Evolutionary conservation across 2,797 vertebrate genomes (phyloP).

Genomic region (Spheniscus humboldti): DNA sequence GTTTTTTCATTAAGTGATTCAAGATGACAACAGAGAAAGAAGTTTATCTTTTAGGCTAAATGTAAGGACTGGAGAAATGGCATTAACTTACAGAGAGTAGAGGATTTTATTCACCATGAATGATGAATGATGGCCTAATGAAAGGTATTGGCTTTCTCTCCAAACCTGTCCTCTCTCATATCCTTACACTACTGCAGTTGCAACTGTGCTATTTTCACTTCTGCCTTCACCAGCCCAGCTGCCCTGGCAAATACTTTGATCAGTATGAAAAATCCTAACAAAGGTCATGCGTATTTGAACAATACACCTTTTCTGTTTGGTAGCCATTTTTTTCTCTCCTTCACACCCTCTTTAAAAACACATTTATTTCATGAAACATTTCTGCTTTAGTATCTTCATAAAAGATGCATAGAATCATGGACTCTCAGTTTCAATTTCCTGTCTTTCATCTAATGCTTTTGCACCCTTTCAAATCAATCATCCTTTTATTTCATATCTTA

Average conservation of each 20-base stretch:
- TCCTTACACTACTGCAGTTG: neutral
- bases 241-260: neutral
- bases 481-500: slow-evolving; percentile 20
- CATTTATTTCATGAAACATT: neutral
- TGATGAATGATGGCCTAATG: no score
- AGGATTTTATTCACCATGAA: neutral
- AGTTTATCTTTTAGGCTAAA: neutral
- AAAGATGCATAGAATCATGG: neutral
- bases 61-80: neutral
- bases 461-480: slow-evolving; percentile 12
- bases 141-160: neutral
- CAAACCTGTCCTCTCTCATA: neutral
- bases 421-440: neutral
- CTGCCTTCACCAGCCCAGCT: neutral
- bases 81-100: neutral
- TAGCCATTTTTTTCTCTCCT: neutral
- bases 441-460: neutral
- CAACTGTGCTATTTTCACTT: neutral
- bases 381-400: neutral
- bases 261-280: neutral
- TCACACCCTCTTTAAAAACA: neutral
- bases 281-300: neutral
- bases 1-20: neutral
- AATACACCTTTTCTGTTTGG: neutral
- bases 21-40: neutral